Evolutionary conservation across 2,797 vertebrate species (phyloP), one percentile per base, ranked within the genome.

Genomic region (Enteromius anoplus): DNA sequence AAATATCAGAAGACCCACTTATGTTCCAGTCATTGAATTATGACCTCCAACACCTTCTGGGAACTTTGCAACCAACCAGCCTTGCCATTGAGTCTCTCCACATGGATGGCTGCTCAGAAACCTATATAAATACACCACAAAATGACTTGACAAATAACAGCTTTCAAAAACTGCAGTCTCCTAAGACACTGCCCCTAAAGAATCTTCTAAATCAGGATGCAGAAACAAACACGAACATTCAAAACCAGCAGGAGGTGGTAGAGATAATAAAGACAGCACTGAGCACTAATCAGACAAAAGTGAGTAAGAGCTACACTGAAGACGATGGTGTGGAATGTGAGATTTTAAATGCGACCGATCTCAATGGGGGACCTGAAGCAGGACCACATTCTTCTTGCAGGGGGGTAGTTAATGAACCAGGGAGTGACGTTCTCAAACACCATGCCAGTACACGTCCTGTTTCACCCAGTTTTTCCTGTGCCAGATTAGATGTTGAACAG

Each of bases 201-300:
- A 78, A 68, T 10, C 4, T n/a, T 42, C 3, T 78, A 53, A 82
- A 53, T 82, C 80, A 82, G 26, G 49, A 64, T 53, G 42, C 73
- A 76, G 51, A 53, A 68, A 8, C n/a, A 69, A 68, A 68, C 32
- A 37, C 29, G 45, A 32, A 55, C 40, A 73, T 68, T 71, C 64
- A 80, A 65, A 75, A 66, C 19, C 62, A 84, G 51, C 45, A 64
- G 45, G 34, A 17, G 40, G 32, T 40, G n/a, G 10, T n/a, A 62
- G 51, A 85, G 37, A 81, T 75, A 70, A 21, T 2, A 37, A 51
- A 29, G 42, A 53, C 37, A 15, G 7, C 19, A 4, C n/a, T n/a
- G 2, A 19, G 40, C 23, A 42, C 45, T 12, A 17, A 73, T 69
- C 37, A 69, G 12, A 53, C 29, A 37, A 9, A 21, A 71, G 55